These are phyloP conservation scores for Penaeus vannamei DNA, from an alignment of 1,140 invertebrate genomes.

Conservation along the genomic window DNA sequence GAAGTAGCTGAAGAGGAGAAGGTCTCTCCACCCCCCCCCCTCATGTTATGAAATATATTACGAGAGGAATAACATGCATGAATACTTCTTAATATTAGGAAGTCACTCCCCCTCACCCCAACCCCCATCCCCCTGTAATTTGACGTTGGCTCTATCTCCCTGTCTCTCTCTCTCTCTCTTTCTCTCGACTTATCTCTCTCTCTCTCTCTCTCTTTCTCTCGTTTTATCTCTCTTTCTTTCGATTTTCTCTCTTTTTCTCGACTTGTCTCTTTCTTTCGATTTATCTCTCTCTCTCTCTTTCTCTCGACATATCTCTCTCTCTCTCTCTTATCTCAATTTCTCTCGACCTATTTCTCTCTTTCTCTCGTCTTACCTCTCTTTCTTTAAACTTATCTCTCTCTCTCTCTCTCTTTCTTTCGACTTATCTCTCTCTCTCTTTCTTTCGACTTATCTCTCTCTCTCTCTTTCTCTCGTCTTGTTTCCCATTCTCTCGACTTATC, in stretches of 20 bases:
- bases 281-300: not conserved
- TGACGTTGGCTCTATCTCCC: no score
- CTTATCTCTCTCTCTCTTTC: constrained; percentile 8
- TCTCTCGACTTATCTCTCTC: not conserved
- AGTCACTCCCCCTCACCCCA: no score
- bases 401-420: not conserved
- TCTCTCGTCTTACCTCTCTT: constrained; percentile 31
- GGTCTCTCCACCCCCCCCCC: not conserved
- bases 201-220: not conserved
- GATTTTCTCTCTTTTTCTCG: not conserved
- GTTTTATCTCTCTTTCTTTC: not conserved
- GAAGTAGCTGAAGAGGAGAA: no score
- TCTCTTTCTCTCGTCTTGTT: not conserved
- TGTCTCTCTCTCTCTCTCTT: not conserved
- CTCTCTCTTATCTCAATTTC: not conserved
- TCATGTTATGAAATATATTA: no score
- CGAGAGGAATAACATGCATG: no score
- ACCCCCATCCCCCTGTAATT: no score
- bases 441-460: not conserved
- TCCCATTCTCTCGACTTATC: not conserved
- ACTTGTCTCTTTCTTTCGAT: not conserved
- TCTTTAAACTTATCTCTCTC: constrained; percentile 16
- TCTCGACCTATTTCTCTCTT: not conserved
- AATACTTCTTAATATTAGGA: no score
- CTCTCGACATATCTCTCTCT: not conserved